These are phyloP conservation scores for Cryptoprocta ferox DNA, from an alignment of 2,797 vertebrate genomes.

Conservation along the genomic window DNA sequence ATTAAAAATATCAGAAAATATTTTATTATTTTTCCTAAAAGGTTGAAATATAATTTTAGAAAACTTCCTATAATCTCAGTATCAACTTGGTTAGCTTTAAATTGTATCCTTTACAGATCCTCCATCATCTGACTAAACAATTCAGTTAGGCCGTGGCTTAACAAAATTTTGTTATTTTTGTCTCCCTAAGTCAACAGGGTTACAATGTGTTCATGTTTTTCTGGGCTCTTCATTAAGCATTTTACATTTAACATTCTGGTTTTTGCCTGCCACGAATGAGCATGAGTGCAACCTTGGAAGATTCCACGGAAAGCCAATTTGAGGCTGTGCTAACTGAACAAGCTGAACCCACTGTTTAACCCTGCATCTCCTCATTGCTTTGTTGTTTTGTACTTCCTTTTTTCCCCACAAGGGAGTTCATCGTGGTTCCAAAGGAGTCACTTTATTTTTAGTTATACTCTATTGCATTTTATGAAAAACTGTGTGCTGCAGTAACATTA, in stretches of 20 bases:
- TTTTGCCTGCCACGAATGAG: background rate
- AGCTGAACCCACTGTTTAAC: background rate
- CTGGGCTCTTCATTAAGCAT: background rate
- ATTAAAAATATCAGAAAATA: background rate
- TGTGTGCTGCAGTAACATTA: background rate
- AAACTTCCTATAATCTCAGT: background rate
- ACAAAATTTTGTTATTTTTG: background rate
- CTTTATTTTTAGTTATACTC: background rate
- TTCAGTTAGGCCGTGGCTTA: background rate
- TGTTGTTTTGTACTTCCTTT: background rate
- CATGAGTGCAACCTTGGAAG: background rate
- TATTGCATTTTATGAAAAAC: background rate
- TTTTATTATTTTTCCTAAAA: background rate
- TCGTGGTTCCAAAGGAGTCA: conserved; percentile 2
- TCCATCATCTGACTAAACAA: background rate
- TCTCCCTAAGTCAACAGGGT: background rate
- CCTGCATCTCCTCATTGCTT: background rate
- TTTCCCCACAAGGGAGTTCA: background rate
- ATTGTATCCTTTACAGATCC: background rate
- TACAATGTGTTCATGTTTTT: background rate
- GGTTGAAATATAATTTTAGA: background rate
- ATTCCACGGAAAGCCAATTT: background rate
- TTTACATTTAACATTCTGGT: background rate
- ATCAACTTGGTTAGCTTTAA: background rate
- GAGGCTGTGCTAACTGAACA: background rate